Base-by-base conservation (phyloP, 2,888 invertebrate genomes). In the Pollenia angustigena region DNA sequence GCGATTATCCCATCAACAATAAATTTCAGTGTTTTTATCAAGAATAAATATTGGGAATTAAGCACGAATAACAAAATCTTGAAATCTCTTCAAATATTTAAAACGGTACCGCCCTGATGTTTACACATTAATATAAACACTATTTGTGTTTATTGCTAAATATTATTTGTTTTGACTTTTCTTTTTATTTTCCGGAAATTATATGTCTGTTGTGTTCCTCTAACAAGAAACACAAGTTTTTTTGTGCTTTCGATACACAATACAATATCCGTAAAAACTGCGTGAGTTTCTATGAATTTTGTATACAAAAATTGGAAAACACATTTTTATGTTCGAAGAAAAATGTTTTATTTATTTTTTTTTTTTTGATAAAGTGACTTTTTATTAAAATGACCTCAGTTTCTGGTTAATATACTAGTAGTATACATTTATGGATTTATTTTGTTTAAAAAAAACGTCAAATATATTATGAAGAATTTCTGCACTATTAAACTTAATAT, bases 361-460 rank as follows among this genome's bases (percentile, higher is more conserved):
- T 23, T 23, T 56, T 66, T 74, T 68, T 81, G 56, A 75, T 81
- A 75, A 81, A 81, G 50, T 66, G 74, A 56, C 16, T 50, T 50
- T 81, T 74, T 81, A 81, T 81, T 66, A 66, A 75, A 68, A 42
- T 32, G 81, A 42, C 81, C 74, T 74, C 50, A 18, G 16, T 12
- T 40, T 56, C 60, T 72, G 18, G 16, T 69, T 32, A 52, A 60
- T 62, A 62, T 32, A 52, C 52, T 62, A 62, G 18, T 40, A 69
- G 16, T 23, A 11, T 2, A 52, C 40, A 40, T 10, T 50, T 3
- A 52, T 32, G 18, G 2, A 46, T 18, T 54, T 11, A 44, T 60
- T 9, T 58, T 72, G 14, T 32, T 32, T 32, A 6, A 32, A 4
- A 32, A 32, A 32, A 32, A 32, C 32, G 32, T 6, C 4, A 32